Evolutionary conservation across 2,797 vertebrate genomes (phyloP).

Genomic region (Synanceia verrucosa): DNA sequence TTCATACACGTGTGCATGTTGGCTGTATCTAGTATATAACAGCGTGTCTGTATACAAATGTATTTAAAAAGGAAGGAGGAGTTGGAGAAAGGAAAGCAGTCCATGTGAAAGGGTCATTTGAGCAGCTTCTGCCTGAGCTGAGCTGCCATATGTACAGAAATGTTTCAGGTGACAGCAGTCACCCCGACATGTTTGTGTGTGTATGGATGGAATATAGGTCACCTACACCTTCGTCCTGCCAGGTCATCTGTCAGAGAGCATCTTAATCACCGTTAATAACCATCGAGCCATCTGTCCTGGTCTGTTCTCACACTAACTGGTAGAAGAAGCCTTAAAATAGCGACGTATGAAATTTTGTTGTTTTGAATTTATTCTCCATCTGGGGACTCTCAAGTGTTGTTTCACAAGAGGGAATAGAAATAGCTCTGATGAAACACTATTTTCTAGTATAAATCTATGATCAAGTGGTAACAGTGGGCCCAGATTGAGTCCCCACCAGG

Average conservation of each 20-base stretch:
- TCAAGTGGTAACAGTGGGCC: not conserved
- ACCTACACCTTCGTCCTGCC: slow-evolving; percentile 25
- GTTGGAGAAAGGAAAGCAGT: not conserved
- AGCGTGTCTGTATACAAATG: not conserved
- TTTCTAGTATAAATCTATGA: not conserved
- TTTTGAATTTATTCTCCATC: no score
- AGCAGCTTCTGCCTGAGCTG: slow-evolving; percentile 44
- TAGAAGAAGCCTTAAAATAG: not conserved
- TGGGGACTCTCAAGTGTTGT: no score
- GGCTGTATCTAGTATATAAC: not conserved
- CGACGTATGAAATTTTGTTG: not conserved
- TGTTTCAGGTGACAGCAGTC: slow-evolving; percentile 49
- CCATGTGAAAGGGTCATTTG: slow-evolving; percentile 38
- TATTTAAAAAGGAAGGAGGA: not conserved
- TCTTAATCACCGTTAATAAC: slow-evolving; percentile 16
- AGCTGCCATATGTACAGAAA: slow-evolving; percentile 62
- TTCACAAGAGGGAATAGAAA: not conserved
- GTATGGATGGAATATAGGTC: slow-evolving; percentile 11
- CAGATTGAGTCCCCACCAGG: no score
- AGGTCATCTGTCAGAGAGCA: slow-evolving; percentile 28
- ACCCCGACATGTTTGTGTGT: slow-evolving; percentile 32
- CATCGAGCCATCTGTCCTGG: slow-evolving; percentile 18
- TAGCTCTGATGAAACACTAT: not conserved
- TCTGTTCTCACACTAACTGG: not conserved
- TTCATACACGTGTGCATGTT: slow-evolving; percentile 1